phyloP scores from a whole-genome alignment of 2,797 vertebrate species.

The Parauchenoglanis ngamensis region DNA sequence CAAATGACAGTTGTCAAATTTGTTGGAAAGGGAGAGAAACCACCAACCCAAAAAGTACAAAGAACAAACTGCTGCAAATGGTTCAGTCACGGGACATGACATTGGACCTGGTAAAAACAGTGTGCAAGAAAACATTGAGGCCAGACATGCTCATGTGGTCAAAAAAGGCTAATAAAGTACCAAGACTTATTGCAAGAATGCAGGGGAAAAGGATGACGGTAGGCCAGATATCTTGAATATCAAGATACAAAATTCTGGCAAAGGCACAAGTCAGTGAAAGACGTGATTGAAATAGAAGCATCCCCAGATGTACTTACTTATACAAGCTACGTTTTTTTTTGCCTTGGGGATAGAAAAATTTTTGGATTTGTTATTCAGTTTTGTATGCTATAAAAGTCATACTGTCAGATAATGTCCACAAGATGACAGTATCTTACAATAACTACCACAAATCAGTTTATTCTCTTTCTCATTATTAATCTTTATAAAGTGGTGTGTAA shows the following conservation, averaged over 20 bases:
- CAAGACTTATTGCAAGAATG: background rate
- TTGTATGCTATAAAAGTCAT: background rate
- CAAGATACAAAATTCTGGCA: background rate
- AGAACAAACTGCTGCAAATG: constrained; percentile 11
- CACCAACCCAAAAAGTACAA: background rate
- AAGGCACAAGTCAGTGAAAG: background rate
- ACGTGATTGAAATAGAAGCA: background rate
- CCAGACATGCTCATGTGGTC: background rate
- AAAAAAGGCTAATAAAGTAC: background rate
- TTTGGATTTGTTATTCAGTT: constrained; percentile 1
- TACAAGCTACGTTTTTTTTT: background rate
- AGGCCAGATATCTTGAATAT: background rate
- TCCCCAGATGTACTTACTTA: background rate
- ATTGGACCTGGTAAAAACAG: background rate
- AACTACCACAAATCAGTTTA: background rate
- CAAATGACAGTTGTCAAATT: background rate
- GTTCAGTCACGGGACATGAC: background rate
- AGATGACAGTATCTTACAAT: background rate
- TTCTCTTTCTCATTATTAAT: background rate
- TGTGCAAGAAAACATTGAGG: background rate
- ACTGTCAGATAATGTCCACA: background rate
- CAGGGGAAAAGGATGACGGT: background rate
- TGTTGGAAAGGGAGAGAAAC: constrained; percentile 19
- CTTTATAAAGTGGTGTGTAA: background rate
- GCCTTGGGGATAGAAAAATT: background rate